Base-by-base conservation (phyloP, 2,888 invertebrate species). In the Busseola fusca region DNA sequence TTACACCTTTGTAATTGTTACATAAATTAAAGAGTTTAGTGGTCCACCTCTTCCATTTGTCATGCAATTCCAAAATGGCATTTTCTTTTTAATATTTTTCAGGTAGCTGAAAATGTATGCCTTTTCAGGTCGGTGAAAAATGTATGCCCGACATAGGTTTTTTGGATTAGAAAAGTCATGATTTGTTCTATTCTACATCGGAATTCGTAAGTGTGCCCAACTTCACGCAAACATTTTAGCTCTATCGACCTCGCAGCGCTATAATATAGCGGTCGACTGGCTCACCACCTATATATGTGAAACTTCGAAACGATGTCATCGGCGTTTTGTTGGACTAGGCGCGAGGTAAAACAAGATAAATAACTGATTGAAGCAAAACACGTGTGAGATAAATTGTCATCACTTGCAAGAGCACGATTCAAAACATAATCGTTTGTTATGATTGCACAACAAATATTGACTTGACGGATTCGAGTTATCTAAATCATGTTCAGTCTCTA, bases 271-370 rank as follows among this genome's bases (percentile, higher is more conserved):
- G 21, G 25, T 27, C 67, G 69, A 66, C 67, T 54, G 69, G 42
- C 16, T 69, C 69, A 69, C 69, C 10, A 69, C 52, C 67, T 66
- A 54, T 69, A 59, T 67, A 54, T 66, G 52, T 21, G 68, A 69
- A 12, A 34, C 66, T 25, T 16, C 52, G 34, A 65, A 66, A 69
- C 50, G 30, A 66, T 54, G 52, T 4, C 10, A 63, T 69, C 52
- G 68, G 66, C 65, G 42, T 69, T 25, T 25, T 42, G 25, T 0
- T 27, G n/a, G 42, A 52, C 52, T 52, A 52, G 18, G 14, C 21
- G 16, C 37, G 10, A 45, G 25, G 27, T 62, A 25, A 18, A 25
- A 54, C 2, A 27, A 40, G 37, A 27, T 54, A 62, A n/a, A 45
- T 45, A 45, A 30, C 42, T 21, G 18, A 30, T 45, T 42, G 16